Evolutionary conservation across 2,888 invertebrate species (phyloP).

Genomic region (Cephonodes hylas): DNA sequence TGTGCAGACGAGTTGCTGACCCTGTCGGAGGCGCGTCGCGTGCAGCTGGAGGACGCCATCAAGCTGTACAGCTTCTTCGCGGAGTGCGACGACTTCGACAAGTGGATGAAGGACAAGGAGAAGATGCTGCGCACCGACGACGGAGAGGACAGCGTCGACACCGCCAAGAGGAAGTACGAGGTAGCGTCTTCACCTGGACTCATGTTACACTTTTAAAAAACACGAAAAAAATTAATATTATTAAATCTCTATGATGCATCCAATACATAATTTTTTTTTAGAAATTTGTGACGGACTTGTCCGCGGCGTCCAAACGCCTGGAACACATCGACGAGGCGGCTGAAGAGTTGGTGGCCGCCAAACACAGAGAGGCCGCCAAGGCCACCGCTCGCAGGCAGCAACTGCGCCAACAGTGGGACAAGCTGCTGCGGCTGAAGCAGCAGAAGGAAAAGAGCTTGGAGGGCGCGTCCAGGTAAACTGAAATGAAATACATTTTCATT

Average conservation of each 20-base stretch:
- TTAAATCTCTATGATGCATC: no score
- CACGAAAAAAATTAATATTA: background rate
- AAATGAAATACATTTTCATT: no score
- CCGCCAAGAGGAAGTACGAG: constrained; percentile 96
- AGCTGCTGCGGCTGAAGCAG: constrained; percentile 90
- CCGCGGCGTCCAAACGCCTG: constrained; percentile 94
- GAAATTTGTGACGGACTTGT: constrained; percentile 97
- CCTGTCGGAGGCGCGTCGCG: constrained; percentile 89
- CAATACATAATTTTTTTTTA: no score
- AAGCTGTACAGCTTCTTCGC: constrained; percentile 95
- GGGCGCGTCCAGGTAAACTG: constrained; percentile 89
- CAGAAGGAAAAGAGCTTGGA: constrained; percentile 95
- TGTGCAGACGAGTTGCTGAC: constrained; percentile 86
- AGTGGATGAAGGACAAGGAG: constrained; percentile 98
- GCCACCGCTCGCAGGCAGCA: constrained; percentile 88
- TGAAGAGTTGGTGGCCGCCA: constrained; percentile 89
- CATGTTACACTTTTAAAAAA: background rate
- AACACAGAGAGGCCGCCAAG: constrained; percentile 87
- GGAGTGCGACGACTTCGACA: constrained; percentile 98
- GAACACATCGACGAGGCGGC: constrained; percentile 94
- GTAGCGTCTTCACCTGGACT: constrained; percentile 33
- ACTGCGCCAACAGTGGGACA: constrained; percentile 94
- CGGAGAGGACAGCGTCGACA: constrained; percentile 93
- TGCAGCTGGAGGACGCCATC: constrained; percentile 94
- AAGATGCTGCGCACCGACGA: constrained; percentile 91